A percentile compares a stretch with the other conserved stretches of the same genome.
These are phyloP conservation scores for Pteropus rufus DNA, from an alignment of 2,797 vertebrate species.

Conservation along the genomic window DNA sequence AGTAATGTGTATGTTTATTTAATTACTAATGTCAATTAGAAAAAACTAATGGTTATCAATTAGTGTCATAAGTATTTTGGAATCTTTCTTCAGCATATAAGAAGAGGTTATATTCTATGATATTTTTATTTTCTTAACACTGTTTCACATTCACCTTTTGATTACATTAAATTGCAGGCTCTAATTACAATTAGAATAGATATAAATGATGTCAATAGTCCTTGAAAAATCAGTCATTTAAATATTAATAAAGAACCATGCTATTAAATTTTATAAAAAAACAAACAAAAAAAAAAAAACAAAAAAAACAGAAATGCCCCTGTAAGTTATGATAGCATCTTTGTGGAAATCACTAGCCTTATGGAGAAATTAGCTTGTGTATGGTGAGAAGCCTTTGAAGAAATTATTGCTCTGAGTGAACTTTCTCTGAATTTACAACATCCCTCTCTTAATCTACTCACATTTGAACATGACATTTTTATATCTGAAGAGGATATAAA, in stretches of 20 bases:
- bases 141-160: background rate
- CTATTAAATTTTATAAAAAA: slow-evolving; percentile 47
- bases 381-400: background rate
- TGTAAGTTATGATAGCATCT: background rate
- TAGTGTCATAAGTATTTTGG: background rate
- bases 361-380: slow-evolving; percentile 23
- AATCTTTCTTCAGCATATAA: background rate
- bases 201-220: slow-evolving; percentile 19
- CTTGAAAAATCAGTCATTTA: slow-evolving; percentile 46
- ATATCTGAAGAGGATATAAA: background rate
- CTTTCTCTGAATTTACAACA: slow-evolving; percentile 25
- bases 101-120: background rate
- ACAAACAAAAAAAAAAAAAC: background rate
- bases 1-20: background rate
- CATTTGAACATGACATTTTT: background rate
- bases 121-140: slow-evolving; percentile 5
- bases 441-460: background rate
- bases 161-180: background rate
- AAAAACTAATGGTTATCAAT: background rate
- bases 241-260: background rate
- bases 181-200: slow-evolving; percentile 4
- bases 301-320: background rate
- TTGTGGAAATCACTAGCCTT: slow-evolving; percentile 25
- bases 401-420: slow-evolving; percentile 14
- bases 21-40: background rate